Evolutionary conservation across 1,140 invertebrate genomes (phyloP).

Genomic region (Batillaria attramentaria): DNA sequence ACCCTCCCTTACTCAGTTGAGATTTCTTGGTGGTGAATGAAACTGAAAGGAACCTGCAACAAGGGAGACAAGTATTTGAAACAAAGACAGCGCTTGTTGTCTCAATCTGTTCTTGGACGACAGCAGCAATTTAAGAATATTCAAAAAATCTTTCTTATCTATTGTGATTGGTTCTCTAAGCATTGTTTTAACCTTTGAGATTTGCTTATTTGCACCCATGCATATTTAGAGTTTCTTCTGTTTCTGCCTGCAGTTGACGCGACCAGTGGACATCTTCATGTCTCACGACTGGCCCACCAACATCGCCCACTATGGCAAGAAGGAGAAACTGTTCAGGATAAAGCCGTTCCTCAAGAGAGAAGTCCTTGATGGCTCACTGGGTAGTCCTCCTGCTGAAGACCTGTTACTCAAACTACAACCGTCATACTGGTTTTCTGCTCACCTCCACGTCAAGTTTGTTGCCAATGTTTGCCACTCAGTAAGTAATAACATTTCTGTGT

Average conservation of each 20-base stretch:
- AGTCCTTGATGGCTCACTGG: constrained; percentile 84
- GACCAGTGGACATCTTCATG: constrained; percentile 89
- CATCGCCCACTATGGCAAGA: constrained; percentile 90
- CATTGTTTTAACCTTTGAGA: too few relatives aligned
- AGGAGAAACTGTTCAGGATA: constrained; percentile 79
- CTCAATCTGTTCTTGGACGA: too few relatives aligned
- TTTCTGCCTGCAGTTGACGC: constrained; percentile 60
- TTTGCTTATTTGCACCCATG: too few relatives aligned
- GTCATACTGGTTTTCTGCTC: constrained; percentile 96
- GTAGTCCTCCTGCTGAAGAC: constrained; percentile 87
- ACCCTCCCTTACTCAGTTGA: too few relatives aligned
- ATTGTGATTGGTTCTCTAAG: too few relatives aligned
- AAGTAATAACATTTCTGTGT: constrained; percentile 22
- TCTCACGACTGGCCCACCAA: constrained; percentile 98
- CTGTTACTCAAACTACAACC: constrained; percentile 86
- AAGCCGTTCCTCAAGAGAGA: constrained; percentile 92
- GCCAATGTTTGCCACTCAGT: constrained; percentile 84
- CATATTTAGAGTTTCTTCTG: too few relatives aligned
- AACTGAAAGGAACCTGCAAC: too few relatives aligned
- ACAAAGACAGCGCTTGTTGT: too few relatives aligned
- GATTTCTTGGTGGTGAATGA: too few relatives aligned
- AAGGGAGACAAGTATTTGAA: too few relatives aligned
- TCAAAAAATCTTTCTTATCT: too few relatives aligned
- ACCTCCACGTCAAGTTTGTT: constrained; percentile 96
- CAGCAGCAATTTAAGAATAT: too few relatives aligned